A percentile compares a stretch with the other conserved stretches of the same genome.
phyloP scores from a whole-genome alignment of 2,113 vertebrate species.

The Ceyx melanurus region DNA sequence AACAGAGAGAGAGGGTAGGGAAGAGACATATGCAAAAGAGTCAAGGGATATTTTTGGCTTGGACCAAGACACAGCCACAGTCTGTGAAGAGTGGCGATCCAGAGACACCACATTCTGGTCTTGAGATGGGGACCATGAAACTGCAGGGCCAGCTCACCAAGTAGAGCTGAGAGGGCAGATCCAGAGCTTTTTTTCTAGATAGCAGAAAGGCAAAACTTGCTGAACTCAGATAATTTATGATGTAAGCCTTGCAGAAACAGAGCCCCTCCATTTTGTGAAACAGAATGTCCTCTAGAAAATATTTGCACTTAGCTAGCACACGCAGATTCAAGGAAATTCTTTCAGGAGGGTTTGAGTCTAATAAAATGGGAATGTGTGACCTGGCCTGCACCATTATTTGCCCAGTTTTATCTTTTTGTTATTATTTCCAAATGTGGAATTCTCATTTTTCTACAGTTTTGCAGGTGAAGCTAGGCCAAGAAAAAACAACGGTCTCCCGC shows the following conservation, averaged over 20 bases:
- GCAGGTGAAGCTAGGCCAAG: slow-evolving; percentile 66
- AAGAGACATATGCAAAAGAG: background rate
- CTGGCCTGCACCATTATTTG: slow-evolving; percentile 60
- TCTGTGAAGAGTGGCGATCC: background rate
- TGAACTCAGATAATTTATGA: slow-evolving; percentile 43
- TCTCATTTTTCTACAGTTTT: slow-evolving; percentile 42
- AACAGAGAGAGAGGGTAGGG: background rate
- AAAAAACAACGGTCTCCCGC: background rate
- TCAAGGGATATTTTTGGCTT: background rate
- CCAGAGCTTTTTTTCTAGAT: background rate
- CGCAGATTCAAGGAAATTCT: slow-evolving; percentile 52
- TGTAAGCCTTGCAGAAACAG: background rate
- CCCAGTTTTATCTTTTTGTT: slow-evolving; percentile 61
- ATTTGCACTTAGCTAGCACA: slow-evolving; percentile 48
- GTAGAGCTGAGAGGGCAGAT: background rate
- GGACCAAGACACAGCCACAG: background rate
- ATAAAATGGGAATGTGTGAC: slow-evolving; percentile 69
- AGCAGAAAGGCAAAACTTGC: background rate
- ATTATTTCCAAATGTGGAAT: slow-evolving; percentile 72
- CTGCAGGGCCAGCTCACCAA: accelerated
- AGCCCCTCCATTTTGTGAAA: slow-evolving; percentile 55
- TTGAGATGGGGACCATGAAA: background rate
- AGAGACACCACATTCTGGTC: background rate
- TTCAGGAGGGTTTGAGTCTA: slow-evolving; percentile 53
- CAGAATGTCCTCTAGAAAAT: slow-evolving; percentile 61